Evolutionary conservation across 2,888 invertebrate genomes (phyloP).

Genomic region (Drosophila neonasuta): DNA sequence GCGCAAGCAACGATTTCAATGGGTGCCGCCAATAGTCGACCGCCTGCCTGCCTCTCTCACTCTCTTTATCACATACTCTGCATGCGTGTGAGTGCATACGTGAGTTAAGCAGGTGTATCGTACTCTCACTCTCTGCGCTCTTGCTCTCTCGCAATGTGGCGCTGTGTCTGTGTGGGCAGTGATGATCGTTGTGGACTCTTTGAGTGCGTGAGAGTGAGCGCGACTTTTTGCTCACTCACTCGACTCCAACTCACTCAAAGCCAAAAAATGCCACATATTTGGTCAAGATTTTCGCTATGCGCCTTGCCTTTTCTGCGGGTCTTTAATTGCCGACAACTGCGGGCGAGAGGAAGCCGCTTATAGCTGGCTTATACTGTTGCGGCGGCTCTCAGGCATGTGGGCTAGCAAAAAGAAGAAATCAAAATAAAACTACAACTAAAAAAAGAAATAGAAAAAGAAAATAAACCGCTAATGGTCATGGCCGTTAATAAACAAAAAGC

Average conservation of each 20-base stretch:
- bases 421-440: conserved; percentile 20
- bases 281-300: conserved; percentile 55
- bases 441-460: conserved; percentile 24
- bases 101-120: conserved; percentile 49
- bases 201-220: conserved; percentile 31
- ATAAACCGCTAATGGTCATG: conserved; percentile 74
- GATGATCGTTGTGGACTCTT: conserved; percentile 23
- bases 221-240: conserved; percentile 6
- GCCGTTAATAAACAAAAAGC: conserved; percentile 69
- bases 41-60: conserved; percentile 3
- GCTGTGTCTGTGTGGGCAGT: conserved; percentile 32
- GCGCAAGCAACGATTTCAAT: conserved; percentile 61
- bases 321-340: conserved; percentile 52
- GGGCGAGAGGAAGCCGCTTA: conserved; percentile 62
- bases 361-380: conserved; percentile 22
- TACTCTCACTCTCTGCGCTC: conserved; percentile 4
- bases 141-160: neutral
- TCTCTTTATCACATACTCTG: conserved; percentile 1
- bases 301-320: conserved; percentile 57
- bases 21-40: conserved; percentile 50
- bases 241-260: conserved; percentile 8
- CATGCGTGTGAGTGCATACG: conserved; percentile 19
- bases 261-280: conserved; percentile 67
- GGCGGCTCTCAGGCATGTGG: conserved; percentile 49
- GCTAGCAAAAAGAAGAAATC: conserved; percentile 33